A percentile compares a stretch with the other conserved stretches of the same genome.
These are phyloP conservation scores for Mungos mungo DNA, from an alignment of 2,113 vertebrate genomes.

Conservation along the genomic window DNA sequence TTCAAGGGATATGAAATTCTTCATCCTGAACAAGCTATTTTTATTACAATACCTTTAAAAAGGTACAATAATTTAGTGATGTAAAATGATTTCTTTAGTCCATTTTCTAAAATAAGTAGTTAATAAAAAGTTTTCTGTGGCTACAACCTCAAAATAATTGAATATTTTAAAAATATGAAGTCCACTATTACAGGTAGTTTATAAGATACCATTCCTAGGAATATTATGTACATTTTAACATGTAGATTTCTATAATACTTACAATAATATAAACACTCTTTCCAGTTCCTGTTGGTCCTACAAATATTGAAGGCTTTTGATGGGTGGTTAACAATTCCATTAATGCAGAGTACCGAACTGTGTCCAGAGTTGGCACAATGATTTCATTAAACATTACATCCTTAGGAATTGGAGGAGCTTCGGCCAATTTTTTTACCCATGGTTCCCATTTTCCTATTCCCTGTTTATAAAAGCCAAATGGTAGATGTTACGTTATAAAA, in stretches of 20 bases:
- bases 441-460: slow-evolving; percentile 91
- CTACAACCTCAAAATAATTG: slow-evolving; percentile 17
- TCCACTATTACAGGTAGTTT: background rate
- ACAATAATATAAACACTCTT: slow-evolving; percentile 95
- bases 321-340: slow-evolving; percentile 92
- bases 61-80: background rate
- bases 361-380: slow-evolving; percentile 95
- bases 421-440: slow-evolving; percentile 88
- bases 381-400: slow-evolving; percentile 94
- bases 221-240: background rate
- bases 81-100: background rate
- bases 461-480: slow-evolving; percentile 78
- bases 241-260: slow-evolving; percentile 76
- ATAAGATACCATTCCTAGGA: background rate
- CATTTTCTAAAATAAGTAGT: slow-evolving; percentile 41
- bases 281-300: slow-evolving; percentile 94
- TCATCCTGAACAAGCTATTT: background rate
- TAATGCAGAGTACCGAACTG: slow-evolving; percentile 88
- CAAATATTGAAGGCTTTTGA: slow-evolving; percentile 91
- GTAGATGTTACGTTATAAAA: background rate
- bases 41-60: background rate
- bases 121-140: background rate
- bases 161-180: background rate
- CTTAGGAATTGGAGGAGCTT: slow-evolving; percentile 85
- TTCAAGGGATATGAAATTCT: background rate